Evolutionary conservation across 2,888 invertebrate genomes (phyloP).

Genomic region (Ecliptopera silaceata): DNA sequence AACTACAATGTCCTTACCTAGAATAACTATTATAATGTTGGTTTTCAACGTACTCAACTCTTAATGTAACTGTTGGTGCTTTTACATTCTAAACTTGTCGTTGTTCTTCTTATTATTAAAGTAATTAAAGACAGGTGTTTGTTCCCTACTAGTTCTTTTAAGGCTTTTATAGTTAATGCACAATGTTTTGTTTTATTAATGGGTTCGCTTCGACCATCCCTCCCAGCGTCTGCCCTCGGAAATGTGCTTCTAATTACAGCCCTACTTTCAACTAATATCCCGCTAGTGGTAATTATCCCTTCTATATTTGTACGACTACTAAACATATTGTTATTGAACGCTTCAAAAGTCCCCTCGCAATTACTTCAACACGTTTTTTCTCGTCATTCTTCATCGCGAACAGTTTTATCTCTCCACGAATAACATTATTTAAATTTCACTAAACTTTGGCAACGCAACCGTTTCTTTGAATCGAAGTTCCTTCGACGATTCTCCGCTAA

Average conservation of each 20-base stretch:
- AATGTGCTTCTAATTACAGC: slow-evolving; percentile 69
- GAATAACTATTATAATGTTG: slow-evolving; percentile 58
- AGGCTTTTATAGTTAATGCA: slow-evolving; percentile 53
- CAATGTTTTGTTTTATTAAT: slow-evolving; percentile 48
- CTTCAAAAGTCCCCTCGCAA: slow-evolving; percentile 21
- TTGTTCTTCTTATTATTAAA: slow-evolving; percentile 14
- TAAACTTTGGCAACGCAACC: slow-evolving; percentile 65
- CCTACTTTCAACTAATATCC: slow-evolving; percentile 68
- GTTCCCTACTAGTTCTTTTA: slow-evolving; percentile 46
- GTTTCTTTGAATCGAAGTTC: slow-evolving; percentile 66
- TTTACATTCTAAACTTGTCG: slow-evolving; percentile 7
- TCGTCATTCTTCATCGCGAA: slow-evolving; percentile 26
- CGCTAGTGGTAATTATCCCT: slow-evolving; percentile 56
- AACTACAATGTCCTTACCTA: slow-evolving; percentile 57
- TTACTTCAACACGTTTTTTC: slow-evolving; percentile 16
- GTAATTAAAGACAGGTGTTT: slow-evolving; percentile 43
- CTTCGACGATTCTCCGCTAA: slow-evolving; percentile 70
- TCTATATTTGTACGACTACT: slow-evolving; percentile 53
- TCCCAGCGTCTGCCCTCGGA: slow-evolving; percentile 48
- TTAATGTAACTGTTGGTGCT: slow-evolving; percentile 6
- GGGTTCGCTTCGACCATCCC: slow-evolving; percentile 47
- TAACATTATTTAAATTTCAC: slow-evolving; percentile 72
- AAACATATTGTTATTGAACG: slow-evolving; percentile 37
- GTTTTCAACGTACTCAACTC: slow-evolving; percentile 58
- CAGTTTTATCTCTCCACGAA: slow-evolving; percentile 69